Base-by-base conservation (phyloP, 2,888 invertebrate genomes). In the Slavum lentiscoides region DNA sequence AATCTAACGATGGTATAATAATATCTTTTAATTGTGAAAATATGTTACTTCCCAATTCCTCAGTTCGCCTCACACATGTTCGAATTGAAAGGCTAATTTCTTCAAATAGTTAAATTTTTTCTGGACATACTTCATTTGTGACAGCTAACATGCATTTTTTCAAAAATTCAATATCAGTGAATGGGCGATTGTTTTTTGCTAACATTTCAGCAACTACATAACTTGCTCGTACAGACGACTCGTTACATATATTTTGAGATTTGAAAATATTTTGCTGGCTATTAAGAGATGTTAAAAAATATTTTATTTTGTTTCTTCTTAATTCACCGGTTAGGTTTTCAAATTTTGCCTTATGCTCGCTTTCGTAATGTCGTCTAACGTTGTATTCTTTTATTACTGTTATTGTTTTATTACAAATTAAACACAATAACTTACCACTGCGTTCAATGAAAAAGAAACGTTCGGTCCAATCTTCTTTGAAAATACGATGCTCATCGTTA, bases 311-410 rank as follows among this genome's bases (percentile, higher is more conserved):
- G 19, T 64, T 64, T 64, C 19, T 37, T 59, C 58, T 59, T n/a
- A 59, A 59, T 59, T 59, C 58, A 59, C 58, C 3, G 58, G n/a
- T 59, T 59, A 59, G 15, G 58, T 59, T 59, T 59, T 21, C 61
- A 62, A 62, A 62, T 62, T 62, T 62, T 62, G 61, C 30, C 23
- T 30, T 59, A 61, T 83, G 83, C 66, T 83, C 83, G 72, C 82
- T 83, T 83, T 84, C 83, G 55, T 83, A 82, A 82, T 83, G 82
- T 37, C 82, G 80, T 43, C 80, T 83, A 81, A 83, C 80, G 82
- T 83, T 83, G 58, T 72, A 83, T 82, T 83, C 82, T 58, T 83
- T 83, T 55, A 83, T 82, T 62, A 72, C 81, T 77, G 83, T 77
- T 68, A 84, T 81, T 64, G 64, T 61, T 69, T 83, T 82, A 75